Conservation (phyloP, 2,797 vertebrate genomes). For the Amblyopsis hoosieri region DNA sequence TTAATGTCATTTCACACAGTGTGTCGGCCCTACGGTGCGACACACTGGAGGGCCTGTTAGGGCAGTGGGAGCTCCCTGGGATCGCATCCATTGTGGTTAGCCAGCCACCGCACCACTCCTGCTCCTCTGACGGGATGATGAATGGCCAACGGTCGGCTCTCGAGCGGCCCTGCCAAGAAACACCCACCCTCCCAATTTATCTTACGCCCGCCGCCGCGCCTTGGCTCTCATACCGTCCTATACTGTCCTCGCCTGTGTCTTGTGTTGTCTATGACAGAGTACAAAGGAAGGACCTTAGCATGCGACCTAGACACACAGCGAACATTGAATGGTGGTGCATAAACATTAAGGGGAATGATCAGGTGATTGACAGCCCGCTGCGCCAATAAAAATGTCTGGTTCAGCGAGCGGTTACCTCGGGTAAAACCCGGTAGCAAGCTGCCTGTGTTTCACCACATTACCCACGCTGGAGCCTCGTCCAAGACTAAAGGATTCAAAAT, state of each 20-base stretch:
- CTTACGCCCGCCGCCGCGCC: conserved; percentile 2
- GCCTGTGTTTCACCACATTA: not conserved
- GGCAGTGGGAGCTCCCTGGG: conserved; percentile 40
- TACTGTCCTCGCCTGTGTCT: not conserved
- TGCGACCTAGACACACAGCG: no score
- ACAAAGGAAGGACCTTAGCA: no score
- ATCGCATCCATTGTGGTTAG: conserved; percentile 52
- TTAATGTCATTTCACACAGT: conserved; percentile 4
- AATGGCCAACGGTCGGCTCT: conserved; percentile 52
- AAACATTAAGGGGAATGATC: no score
- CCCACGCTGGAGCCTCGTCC: not conserved
- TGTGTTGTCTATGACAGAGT: no score
- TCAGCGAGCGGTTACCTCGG: no score
- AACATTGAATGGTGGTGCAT: no score
- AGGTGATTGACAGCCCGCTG: no score
- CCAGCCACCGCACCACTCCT: conserved; percentile 37
- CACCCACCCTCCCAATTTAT: conserved; percentile 5
- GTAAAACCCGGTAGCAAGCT: not conserved
- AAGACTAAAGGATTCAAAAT: no score
- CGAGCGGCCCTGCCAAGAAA: conserved; percentile 26
- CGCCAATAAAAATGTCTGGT: no score
- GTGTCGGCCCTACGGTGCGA: conserved; percentile 4
- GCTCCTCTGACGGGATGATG: conserved; percentile 49
- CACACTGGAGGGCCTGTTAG: conserved; percentile 46
- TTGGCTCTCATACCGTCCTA: not conserved